phyloP scores from a whole-genome alignment of 92 coral and sea anemone genomes.

The Porites evermanni region DNA sequence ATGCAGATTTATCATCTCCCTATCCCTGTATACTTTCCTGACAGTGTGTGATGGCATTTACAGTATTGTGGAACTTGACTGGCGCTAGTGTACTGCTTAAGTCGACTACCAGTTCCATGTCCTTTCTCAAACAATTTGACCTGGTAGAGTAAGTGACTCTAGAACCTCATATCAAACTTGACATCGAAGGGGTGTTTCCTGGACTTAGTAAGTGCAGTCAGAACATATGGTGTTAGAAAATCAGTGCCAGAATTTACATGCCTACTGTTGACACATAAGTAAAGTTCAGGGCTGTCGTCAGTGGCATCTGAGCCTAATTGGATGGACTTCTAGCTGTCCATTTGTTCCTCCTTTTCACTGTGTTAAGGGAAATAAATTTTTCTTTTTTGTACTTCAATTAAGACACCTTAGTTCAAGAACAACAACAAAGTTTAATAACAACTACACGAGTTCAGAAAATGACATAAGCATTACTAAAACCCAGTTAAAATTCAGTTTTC shows the following conservation, averaged over 20 bases:
- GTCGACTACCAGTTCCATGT: background rate
- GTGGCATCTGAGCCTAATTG: background rate
- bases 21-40: background rate
- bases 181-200: background rate
- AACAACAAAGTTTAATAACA: too few species aligned
- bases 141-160: background rate
- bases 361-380: too few species aligned
- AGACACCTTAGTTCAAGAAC: too few species aligned
- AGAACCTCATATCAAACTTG: background rate
- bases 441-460: too few species aligned
- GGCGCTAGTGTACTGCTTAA: background rate
- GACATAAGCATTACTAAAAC: too few species aligned
- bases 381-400: too few species aligned
- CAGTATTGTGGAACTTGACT: background rate
- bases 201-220: background rate
- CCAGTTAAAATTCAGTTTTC: too few species aligned
- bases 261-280: background rate
- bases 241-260: background rate
- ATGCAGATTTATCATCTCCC: background rate
- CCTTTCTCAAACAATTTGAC: background rate
- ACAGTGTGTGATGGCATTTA: background rate
- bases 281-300: background rate
- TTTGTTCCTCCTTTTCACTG: too few species aligned
- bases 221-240: background rate
- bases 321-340: too few species aligned